Percentiles rank a stretch among this genome's conserved stretches.
phyloP scores from a whole-genome alignment of 1,140 invertebrate species.

The Cydia strobilella region DNA sequence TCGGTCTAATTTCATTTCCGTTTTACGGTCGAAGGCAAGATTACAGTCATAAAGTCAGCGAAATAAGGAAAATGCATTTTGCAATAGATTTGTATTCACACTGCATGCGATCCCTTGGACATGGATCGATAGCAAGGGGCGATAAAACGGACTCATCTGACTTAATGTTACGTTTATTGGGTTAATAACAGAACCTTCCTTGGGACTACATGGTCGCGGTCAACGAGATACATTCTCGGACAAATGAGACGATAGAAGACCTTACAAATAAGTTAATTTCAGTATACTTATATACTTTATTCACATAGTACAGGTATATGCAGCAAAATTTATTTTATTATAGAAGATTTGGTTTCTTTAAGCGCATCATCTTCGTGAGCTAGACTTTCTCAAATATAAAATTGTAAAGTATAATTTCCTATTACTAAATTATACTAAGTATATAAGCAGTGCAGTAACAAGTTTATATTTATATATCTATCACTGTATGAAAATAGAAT shows the following conservation, averaged over 20 bases:
- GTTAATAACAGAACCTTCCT: conserved; percentile 1
- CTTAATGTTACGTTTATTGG: conserved; percentile 29
- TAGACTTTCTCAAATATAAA: too few species aligned
- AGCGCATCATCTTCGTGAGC: too few species aligned
- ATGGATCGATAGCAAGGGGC: conserved; percentile 33
- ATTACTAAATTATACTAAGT: too few species aligned
- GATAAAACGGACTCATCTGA: conserved; percentile 31
- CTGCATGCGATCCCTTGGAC: conserved; percentile 36
- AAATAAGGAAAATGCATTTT: conserved; percentile 50
- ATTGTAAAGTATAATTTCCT: too few species aligned
- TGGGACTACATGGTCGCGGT: neutral
- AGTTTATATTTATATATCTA: too few species aligned
- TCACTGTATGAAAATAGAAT: neutral
- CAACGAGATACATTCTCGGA: neutral
- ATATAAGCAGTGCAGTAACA: too few species aligned
- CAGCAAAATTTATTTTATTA: too few species aligned
- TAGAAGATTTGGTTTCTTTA: too few species aligned
- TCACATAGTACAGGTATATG: too few species aligned
- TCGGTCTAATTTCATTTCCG: conserved; percentile 40
- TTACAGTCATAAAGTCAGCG: conserved; percentile 57
- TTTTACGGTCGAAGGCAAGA: conserved; percentile 54
- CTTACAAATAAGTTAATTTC: too few species aligned
- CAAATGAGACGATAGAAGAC: too few species aligned
- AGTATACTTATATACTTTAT: too few species aligned
- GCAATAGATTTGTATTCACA: conserved; percentile 55